Conservation (phyloP, 64 coral and sea anemone species). For the Anthopleura sola region DNA sequence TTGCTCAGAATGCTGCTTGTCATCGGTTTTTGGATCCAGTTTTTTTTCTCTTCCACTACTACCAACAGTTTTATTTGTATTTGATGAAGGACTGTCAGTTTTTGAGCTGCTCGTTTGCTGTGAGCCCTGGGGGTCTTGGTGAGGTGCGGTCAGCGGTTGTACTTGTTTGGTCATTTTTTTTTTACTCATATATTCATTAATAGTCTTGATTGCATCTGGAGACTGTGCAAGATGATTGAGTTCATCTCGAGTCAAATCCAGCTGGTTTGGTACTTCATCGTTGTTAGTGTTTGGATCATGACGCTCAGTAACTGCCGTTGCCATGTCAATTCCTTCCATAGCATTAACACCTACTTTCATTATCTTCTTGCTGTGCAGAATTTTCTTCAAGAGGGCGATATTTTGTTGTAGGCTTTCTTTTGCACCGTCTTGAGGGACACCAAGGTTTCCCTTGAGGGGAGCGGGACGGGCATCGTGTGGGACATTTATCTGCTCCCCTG, state of each 20-base stretch:
- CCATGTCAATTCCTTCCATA: background rate
- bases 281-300: background rate
- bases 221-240: background rate
- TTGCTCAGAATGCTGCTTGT: background rate
- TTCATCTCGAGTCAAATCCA: slow-evolving; percentile 3
- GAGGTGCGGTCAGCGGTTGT: background rate
- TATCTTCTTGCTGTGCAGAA: slow-evolving; percentile 5
- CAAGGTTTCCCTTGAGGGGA: background rate
- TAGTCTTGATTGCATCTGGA: slow-evolving; percentile 4
- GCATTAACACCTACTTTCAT: slow-evolving; percentile 2
- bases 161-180: background rate
- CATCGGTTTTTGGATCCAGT: background rate
- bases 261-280: background rate
- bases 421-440: slow-evolving; percentile 13
- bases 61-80: background rate
- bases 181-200: background rate
- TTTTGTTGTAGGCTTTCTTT: background rate
- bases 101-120: background rate
- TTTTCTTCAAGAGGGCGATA: slow-evolving; percentile 3
- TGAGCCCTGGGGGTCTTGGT: background rate
- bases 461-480: background rate
- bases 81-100: background rate
- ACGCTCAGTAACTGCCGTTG: background rate
- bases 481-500: background rate
- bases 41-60: background rate